Evolutionary conservation across 92 coral and sea anemone genomes (phyloP), one percentile per base, ranked within the genome.

Genomic region (Epizoanthus fatuus): DNA sequence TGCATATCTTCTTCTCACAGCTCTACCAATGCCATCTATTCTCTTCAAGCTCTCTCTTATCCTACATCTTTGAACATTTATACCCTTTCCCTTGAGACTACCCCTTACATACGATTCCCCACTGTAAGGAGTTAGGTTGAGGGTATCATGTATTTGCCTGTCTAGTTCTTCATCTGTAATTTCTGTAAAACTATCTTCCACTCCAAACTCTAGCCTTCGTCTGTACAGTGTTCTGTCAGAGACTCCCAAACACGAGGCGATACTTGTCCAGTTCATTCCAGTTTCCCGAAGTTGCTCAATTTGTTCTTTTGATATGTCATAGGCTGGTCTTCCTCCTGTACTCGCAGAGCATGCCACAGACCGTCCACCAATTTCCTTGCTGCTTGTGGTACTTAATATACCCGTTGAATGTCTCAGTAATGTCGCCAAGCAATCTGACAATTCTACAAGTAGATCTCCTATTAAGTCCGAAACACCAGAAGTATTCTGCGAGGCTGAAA

Each of bases 261-360:
- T 74, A 62, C 44, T 62, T 60, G 56, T 71, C 84, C 89, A 85
- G 20, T 73, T 53, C 89, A 85, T 85, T 3, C 89, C 89, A 3
- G 83, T 72, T 54, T 79, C 69, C 16, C 80, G 52, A 42, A 85
- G 45, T 8, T 52, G 40, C 64, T 75, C 89, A 3, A 85, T 17
- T 75, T 85, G 89, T 45, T 85, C 84, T 16, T 53, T 20, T 40
- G 89, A 32, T 42, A 74, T 85, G 17, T 62, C 38, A 25, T 75
- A 85, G 40, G 81, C 68, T 38, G 72, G 75, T 74, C 89, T 85
- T 16, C 83, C 89, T 17, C 87, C 89, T 17, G 89, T 56, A 83
- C 89, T 85, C 4, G 14, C 45, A 71, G 29, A 71, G 38, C 76
- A 15, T 71, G 16, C 13, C 49, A 35, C 7, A 22, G n/a, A 22